These are phyloP conservation scores for Hylaeus volcanicus DNA, from an alignment of 1,140 invertebrate genomes.

Conservation along the genomic window DNA sequence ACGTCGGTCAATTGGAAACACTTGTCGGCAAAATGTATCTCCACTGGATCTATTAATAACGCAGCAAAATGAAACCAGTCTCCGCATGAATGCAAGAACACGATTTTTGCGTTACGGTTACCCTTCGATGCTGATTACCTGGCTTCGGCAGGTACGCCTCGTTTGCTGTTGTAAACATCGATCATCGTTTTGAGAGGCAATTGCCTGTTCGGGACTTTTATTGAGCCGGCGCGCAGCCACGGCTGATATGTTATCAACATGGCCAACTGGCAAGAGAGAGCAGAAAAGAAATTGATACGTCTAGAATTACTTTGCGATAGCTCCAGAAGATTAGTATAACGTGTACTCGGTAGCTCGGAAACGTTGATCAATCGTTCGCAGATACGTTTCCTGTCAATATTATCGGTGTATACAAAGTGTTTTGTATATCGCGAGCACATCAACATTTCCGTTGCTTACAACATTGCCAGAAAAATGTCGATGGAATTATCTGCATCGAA, in stretches of 20 bases:
- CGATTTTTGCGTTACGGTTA: not conserved
- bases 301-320: not conserved
- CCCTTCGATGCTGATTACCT: not conserved
- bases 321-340: not conserved
- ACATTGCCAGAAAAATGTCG: too few species aligned
- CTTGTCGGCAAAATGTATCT: slow-evolving; percentile 16
- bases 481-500: too few species aligned
- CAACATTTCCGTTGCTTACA: too few species aligned
- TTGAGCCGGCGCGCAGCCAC: not conserved
- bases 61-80: not conserved
- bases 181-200: not conserved
- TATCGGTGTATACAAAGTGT: too few species aligned
- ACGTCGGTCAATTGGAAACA: slow-evolving; percentile 8
- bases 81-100: slow-evolving; percentile 4
- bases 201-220: not conserved
- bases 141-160: not conserved
- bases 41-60: slow-evolving; percentile 42
- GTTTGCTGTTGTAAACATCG: not conserved
- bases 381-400: too few species aligned
- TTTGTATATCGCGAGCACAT: too few species aligned
- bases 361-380: not conserved
- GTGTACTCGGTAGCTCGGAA: not conserved
- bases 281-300: not conserved
- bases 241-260: not conserved
- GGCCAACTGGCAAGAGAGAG: not conserved